These are phyloP conservation scores for Strix occidentalis DNA, from an alignment of 2,797 vertebrate species.

Conservation along the genomic window DNA sequence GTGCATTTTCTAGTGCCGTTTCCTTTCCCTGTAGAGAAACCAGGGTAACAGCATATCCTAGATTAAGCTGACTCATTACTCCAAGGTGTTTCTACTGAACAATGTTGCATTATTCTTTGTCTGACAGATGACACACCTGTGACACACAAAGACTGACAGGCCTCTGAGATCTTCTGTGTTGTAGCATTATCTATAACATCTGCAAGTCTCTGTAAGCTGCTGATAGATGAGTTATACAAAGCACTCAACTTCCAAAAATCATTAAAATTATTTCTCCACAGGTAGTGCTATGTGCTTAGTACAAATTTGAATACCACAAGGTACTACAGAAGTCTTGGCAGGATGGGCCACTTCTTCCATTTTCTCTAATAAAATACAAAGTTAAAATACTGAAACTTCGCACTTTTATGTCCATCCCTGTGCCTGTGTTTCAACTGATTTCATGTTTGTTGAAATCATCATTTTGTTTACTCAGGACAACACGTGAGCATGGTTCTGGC, in stretches of 20 bases:
- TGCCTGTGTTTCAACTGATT: neutral
- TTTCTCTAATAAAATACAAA: neutral
- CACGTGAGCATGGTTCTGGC: neutral
- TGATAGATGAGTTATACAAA: neutral
- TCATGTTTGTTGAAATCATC: neutral
- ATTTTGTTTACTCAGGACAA: neutral
- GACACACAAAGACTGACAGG: neutral
- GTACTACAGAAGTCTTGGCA: neutral
- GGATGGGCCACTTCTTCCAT: neutral
- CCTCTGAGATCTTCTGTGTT: neutral
- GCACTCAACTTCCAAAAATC: neutral
- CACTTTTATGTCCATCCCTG: neutral
- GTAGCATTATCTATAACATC: neutral
- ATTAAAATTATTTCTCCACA: neutral
- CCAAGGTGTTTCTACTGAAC: constrained; percentile 1
- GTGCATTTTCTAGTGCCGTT: neutral
- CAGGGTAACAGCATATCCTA: neutral
- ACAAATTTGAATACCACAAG: neutral
- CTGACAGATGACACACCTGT: neutral
- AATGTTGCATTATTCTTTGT: neutral
- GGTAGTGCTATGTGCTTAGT: neutral
- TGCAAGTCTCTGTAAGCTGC: neutral
- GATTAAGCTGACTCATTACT: constrained; percentile 18
- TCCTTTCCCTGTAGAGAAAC: neutral
- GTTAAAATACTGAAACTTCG: neutral